Evolutionary conservation across 2,888 invertebrate genomes (phyloP), one percentile per base, ranked within the genome.

Genomic region (Eugnorisma glareosa): DNA sequence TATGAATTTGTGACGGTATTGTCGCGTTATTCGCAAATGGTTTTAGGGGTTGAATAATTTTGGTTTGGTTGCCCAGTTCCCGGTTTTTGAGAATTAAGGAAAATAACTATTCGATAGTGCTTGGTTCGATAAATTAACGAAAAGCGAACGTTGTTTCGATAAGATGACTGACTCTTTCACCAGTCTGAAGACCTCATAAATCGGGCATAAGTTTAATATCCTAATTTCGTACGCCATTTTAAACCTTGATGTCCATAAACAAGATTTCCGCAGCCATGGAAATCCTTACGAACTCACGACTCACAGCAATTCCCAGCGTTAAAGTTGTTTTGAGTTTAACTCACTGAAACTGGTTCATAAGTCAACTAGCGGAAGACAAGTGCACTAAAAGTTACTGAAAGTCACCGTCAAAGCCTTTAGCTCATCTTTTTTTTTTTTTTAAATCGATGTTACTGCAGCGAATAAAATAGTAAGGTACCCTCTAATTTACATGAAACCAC

Each of bases 271-370:
- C 15, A 73, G 15, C 4, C n/a, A 57, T 57, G n/a, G 5, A 59
- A 48, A 40, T 37, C 13, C 21, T 57, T 21, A 57, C 11, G 18
- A 77, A 40, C 11, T 48, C 15, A 45, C 45, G 35, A 43, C 7
- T 59, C 59, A 31, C 10, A 45, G 37, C 21, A 61, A 73, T 24
- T 45, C 48, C 28, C 35, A 35, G 35, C 18, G 21, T 57, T 78
- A 45, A 57, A 45, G 31, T 64, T 75, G n/a, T 15, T 76, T 75
- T 45, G n/a, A 37, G 57, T 24, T 75, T 75, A 13, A 57, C 57
- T 31, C n/a, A 35, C 40, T 40, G 28, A 75, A 75, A 57, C 37
- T 40, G 31, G 18, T 28, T 43, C 18, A 76, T 45, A 75, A 48
- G 40, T 40, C 10, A 40, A 64, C 31, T 31, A 15, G 15, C 48